Base-by-base conservation (phyloP, 2,113 vertebrate genomes). In the Mobula birostris region DNA sequence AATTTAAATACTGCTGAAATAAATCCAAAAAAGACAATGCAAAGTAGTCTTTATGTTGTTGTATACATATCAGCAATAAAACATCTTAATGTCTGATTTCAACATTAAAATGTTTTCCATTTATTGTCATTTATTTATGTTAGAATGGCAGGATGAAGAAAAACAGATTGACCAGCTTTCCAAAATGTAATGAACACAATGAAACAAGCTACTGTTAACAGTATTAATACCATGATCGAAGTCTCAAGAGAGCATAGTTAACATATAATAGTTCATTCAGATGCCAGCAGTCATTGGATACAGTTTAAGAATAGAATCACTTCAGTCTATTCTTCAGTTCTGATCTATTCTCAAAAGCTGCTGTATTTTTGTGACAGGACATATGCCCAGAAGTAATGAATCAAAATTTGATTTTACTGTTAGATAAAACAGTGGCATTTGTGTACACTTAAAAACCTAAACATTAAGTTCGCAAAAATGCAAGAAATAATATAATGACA, bases 61-160 rank as follows among this genome's bases (percentile, higher is more conserved):
- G 40, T 27, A 56, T 1, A 93, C 91, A 74, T 9, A 48, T 29
- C 91, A 93, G 91, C 36, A 48, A 93, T 93, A 93, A 93, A 74
- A 76, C 36, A 93, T 76, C 91, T 93, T 93, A 93, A 76, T 72
- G 91, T 40, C 91, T 74, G 91, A 7, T 36, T 93, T 93, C 91
- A 93, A 48, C 91, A 93, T 74, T 93, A 40, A 93, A 93, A 70
- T 72, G 68, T 93, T 93, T n/a, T 56, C 72, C 91, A 93, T 93
- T 93, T 93, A 93, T 93, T 93, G 68, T 93, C 70, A 74, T 93
- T 93, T 93, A 93, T 93, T 93, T 93, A 93, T 74, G 66, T 93
- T 93, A 93, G 91, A 93, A 56, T 93, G 91, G 70, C 91, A 93
- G 91, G 68, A 48, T 93, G 91, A 93, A 93, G 91, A 74, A 93